Percentiles rank a stretch among this genome's conserved stretches.
These are phyloP conservation scores for Nibea albiflora DNA, from an alignment of 2,113 vertebrate species.

Conservation along the genomic window DNA sequence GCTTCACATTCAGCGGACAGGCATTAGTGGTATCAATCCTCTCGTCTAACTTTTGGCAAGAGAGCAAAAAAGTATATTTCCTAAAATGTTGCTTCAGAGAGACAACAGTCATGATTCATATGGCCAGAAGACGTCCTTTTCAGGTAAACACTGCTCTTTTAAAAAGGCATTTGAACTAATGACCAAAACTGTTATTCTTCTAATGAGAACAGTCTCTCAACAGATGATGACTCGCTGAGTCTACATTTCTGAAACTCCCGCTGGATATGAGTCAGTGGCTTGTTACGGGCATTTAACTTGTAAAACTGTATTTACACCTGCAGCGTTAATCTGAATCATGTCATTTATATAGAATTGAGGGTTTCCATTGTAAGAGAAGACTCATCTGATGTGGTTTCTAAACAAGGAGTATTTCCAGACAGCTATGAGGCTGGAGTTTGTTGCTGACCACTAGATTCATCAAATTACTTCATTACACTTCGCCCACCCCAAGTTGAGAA, in stretches of 20 bases:
- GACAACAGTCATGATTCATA: not conserved
- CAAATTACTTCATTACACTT: not conserved
- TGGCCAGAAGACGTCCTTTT: not conserved
- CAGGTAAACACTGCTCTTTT: not conserved
- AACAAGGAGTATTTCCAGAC: not conserved
- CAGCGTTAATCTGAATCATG: not conserved
- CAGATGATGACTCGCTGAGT: not conserved
- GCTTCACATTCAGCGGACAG: not conserved
- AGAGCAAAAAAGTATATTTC: not conserved
- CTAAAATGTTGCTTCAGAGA: not conserved
- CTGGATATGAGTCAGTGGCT: conserved; percentile 14
- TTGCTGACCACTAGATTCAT: not conserved
- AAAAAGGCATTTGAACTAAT: not conserved
- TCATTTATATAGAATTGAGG: not conserved
- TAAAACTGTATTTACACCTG: conserved; percentile 5
- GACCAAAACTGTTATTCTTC: not conserved
- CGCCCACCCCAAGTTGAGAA: not conserved
- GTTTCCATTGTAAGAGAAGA: not conserved
- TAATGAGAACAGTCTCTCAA: not conserved
- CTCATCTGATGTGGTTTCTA: not conserved
- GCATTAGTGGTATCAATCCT: not conserved
- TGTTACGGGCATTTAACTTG: not conserved
- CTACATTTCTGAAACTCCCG: not conserved
- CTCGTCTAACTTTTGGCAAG: not conserved
- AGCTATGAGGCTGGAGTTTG: not conserved